A percentile compares a stretch with the other conserved stretches of the same genome.
Conservation (phyloP, 2,797 vertebrate species). For the Eleutherodactylus coqui region DNA sequence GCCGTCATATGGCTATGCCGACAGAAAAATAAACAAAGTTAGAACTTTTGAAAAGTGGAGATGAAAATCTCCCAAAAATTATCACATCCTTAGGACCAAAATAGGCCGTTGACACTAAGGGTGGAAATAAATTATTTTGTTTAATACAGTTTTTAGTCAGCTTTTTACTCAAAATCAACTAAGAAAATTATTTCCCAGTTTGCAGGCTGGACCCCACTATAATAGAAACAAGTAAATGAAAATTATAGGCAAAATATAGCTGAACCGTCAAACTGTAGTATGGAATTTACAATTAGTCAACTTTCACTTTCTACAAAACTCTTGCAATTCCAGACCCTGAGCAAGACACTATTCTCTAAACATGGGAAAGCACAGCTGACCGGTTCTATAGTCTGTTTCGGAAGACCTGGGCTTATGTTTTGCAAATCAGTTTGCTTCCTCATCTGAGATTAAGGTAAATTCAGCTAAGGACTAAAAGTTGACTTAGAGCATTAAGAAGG, state of each 20-base stretch:
- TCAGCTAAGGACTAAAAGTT: conserved; percentile 99
- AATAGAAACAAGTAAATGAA: background rate
- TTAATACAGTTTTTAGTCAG: background rate
- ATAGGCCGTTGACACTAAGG: too few species aligned
- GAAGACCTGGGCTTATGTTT: conserved; percentile 83
- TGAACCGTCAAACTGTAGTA: background rate
- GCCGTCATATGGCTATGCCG: too few species aligned
- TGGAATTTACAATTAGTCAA: background rate
- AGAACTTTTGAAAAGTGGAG: too few species aligned
- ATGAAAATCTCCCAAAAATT: too few species aligned
- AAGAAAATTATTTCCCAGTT: background rate
- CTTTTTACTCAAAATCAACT: background rate
- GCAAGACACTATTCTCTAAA: conserved; percentile 63
- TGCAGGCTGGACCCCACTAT: background rate
- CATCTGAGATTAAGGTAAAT: conserved; percentile 99
- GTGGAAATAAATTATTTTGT: too few species aligned
- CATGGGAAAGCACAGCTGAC: conserved; percentile 63
- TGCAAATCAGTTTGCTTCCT: conserved; percentile 91
- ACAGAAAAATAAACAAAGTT: too few species aligned
- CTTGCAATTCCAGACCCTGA: conserved; percentile 20
- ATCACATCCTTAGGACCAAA: too few species aligned
- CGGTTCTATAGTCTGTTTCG: conserved; percentile 76
- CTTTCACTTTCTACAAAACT: conserved; percentile 11
- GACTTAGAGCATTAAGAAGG: conserved; percentile 99
- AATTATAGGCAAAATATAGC: background rate